These are phyloP conservation scores for Polypterus bichir DNA, from an alignment of 2,113 vertebrate species.

Conservation along the genomic window DNA sequence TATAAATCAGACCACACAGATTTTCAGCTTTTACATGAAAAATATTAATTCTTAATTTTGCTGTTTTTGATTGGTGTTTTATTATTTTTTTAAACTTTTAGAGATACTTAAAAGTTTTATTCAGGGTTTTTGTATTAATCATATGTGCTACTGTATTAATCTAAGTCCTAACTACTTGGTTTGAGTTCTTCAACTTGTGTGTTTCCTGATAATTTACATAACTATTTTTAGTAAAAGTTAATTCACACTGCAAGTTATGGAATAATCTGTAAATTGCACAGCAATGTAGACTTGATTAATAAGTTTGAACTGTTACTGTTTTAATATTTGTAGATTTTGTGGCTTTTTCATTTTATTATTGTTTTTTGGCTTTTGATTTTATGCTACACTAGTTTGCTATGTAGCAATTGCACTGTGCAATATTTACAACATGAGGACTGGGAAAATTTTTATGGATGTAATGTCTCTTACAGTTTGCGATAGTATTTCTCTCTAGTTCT, in stretches of 20 bases:
- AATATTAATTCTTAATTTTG: conserved; percentile 42
- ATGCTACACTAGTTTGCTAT: conserved; percentile 98
- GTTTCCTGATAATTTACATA: conserved; percentile 56
- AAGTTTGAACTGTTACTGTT: conserved; percentile 86
- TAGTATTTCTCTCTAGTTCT: conserved; percentile 99
- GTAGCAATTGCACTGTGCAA: conserved; percentile 99
- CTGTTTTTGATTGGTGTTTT: conserved; percentile 46
- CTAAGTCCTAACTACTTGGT: conserved; percentile 39
- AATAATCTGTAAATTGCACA: conserved; percentile 70
- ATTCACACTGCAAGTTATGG: conserved; percentile 94
- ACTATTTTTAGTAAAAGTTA: conserved; percentile 77
- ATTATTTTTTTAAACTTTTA: conserved; percentile 47
- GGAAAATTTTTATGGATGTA: conserved; percentile 96
- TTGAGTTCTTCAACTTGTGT: conserved; percentile 44
- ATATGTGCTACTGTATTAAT: conserved; percentile 74
- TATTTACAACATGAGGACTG: conserved; percentile 98
- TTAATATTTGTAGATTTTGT: conserved; percentile 73
- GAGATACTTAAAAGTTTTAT: conserved; percentile 55
- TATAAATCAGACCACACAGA: not conserved
- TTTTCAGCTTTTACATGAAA: conserved; percentile 30
- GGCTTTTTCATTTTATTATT: conserved; percentile 58
- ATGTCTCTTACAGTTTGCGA: conserved; percentile 98
- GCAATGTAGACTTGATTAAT: conserved; percentile 71
- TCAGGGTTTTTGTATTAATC: conserved; percentile 78
- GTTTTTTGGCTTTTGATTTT: conserved; percentile 69